Percentiles rank a stretch among this genome's conserved stretches.
Evolutionary conservation across 2,113 vertebrate species (phyloP).

Genomic region (Mixornis gularis): DNA sequence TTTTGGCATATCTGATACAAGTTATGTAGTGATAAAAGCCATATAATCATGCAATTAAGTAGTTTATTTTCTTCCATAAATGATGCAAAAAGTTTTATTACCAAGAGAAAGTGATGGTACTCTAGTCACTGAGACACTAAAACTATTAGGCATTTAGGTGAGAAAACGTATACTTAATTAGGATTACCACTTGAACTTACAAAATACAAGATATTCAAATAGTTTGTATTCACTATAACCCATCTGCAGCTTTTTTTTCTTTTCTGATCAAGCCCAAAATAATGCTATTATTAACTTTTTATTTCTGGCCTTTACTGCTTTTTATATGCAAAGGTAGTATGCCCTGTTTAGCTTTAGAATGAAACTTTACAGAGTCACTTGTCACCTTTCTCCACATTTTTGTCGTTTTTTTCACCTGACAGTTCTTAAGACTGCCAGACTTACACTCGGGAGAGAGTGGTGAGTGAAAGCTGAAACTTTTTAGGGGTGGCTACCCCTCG

Average conservation of each 20-base stretch:
- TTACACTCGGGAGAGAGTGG: neutral
- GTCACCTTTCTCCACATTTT: neutral
- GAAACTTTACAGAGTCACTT: neutral
- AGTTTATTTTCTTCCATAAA: neutral
- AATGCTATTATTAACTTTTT: neutral
- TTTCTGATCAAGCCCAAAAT: neutral
- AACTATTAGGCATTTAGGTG: neutral
- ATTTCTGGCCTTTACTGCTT: neutral
- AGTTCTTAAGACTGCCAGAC: neutral
- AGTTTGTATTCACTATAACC: neutral
- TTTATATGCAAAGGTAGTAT: neutral
- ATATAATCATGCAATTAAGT: neutral
- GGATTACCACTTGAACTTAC: neutral
- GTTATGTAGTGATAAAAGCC: neutral
- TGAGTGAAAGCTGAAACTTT: neutral
- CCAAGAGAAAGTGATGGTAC: neutral
- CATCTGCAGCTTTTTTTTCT: neutral
- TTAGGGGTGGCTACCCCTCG: neutral
- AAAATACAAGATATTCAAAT: neutral
- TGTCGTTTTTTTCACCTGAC: neutral
- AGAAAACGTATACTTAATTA: neutral
- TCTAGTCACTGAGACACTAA: neutral
- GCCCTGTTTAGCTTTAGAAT: neutral
- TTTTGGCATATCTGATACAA: neutral
- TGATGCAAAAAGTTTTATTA: neutral